Conservation (phyloP, 1,140 invertebrate genomes). For the Drosophila cardini region DNA sequence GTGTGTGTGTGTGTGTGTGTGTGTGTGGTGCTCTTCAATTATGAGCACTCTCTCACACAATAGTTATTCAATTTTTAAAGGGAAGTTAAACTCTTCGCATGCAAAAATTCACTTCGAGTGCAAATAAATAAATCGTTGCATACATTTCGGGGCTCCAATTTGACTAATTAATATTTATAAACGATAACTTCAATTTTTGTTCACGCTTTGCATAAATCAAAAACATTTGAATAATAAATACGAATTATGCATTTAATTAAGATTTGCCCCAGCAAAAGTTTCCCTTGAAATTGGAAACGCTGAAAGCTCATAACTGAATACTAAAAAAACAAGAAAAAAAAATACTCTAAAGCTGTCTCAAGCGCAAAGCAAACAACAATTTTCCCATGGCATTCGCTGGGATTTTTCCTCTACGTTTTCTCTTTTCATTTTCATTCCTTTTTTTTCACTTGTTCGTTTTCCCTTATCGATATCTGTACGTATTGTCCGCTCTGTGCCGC, state of each 20-base stretch:
- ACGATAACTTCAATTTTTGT: slow-evolving; percentile 20
- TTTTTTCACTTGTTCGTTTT: not conserved
- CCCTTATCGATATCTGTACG: slow-evolving; percentile 45
- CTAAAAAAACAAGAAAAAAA: not conserved
- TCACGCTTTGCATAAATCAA: slow-evolving; percentile 78
- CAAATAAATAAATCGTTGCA: slow-evolving; percentile 37
- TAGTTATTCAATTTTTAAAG: slow-evolving; percentile 54
- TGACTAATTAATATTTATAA: slow-evolving; percentile 78
- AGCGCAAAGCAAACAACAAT: slow-evolving; percentile 38
- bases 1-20: slow-evolving; percentile 7
- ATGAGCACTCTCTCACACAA: slow-evolving; percentile 41
- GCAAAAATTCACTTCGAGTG: slow-evolving; percentile 33
- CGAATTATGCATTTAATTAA: slow-evolving; percentile 83
- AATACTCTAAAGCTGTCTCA: slow-evolving; percentile 9
- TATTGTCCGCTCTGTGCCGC: slow-evolving; percentile 40
- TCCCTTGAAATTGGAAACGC: not conserved
- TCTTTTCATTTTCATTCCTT: slow-evolving; percentile 6
- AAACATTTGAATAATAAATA: slow-evolving; percentile 79
- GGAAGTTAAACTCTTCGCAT: slow-evolving; percentile 1
- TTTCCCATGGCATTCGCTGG: slow-evolving; percentile 36
- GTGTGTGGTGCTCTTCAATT: slow-evolving; percentile 45
- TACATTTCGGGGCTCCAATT: slow-evolving; percentile 26
- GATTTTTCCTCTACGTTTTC: slow-evolving; percentile 17
- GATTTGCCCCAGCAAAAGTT: slow-evolving; percentile 60
- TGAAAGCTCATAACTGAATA: not conserved